These are phyloP conservation scores for Sciurus niger DNA, from an alignment of 2,113 vertebrate genomes.

Conservation along the genomic window DNA sequence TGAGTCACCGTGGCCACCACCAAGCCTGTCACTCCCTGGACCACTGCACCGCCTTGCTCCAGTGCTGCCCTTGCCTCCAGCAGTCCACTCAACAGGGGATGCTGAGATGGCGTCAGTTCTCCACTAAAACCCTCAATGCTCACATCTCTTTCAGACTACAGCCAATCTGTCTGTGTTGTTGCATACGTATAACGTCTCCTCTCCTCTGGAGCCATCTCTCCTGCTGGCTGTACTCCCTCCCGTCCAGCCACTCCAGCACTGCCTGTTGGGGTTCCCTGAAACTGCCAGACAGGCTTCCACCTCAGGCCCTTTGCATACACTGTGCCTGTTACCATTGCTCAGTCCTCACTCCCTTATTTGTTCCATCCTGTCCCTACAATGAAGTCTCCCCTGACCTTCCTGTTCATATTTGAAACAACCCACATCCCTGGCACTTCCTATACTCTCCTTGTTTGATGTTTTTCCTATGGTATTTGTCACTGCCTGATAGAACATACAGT, in stretches of 20 bases:
- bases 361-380: not conserved
- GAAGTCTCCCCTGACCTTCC: not conserved
- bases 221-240: not conserved
- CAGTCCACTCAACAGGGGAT: not conserved
- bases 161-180: too few relatives aligned
- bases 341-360: not conserved
- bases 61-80: not conserved
- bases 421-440: too few relatives aligned
- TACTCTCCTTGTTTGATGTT: not conserved
- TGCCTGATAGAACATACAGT: not conserved
- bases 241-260: not conserved
- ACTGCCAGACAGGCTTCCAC: not conserved
- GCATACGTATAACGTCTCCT: too few relatives aligned
- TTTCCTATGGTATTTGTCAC: not conserved
- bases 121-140: not conserved
- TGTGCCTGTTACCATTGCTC: not conserved
- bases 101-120: not conserved
- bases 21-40: not conserved
- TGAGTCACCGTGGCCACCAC: not conserved
- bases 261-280: not conserved
- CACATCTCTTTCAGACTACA: not conserved
- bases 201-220: not conserved
- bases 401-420: not conserved
- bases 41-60: not conserved
- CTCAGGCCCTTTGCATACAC: not conserved